Conservation (phyloP, 2,113 vertebrate species). For the Solenodon paradoxus region DNA sequence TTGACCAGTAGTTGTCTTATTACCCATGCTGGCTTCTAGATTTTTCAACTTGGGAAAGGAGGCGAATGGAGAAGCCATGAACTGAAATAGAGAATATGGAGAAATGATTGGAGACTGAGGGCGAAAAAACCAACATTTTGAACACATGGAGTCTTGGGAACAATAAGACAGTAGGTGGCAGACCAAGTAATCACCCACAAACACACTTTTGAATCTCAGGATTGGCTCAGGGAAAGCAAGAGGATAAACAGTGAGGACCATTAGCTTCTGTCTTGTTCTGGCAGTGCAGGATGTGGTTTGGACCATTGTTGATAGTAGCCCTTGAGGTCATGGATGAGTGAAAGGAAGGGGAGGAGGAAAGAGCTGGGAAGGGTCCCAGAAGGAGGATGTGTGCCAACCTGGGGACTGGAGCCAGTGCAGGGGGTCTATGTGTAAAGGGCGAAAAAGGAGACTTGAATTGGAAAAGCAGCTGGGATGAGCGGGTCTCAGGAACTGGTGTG, state of each 20-base stretch:
- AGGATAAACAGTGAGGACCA: neutral
- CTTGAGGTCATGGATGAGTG: neutral
- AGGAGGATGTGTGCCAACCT: too few species aligned
- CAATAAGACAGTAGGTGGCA: neutral
- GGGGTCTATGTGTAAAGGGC: too few species aligned
- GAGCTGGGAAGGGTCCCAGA: too few species aligned
- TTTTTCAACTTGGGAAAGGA: neutral
- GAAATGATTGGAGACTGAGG: neutral
- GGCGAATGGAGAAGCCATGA: too few species aligned
- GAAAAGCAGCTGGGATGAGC: neutral
- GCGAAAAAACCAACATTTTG: neutral
- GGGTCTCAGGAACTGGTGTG: neutral
- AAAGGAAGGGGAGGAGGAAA: too few species aligned
- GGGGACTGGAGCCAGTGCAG: too few species aligned
- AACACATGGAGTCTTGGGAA: neutral
- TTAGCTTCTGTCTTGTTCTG: neutral
- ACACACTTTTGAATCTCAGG: neutral
- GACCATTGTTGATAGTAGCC: neutral
- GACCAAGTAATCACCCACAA: too few species aligned
- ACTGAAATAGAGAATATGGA: neutral
- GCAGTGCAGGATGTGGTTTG: neutral
- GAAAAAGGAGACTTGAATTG: too few species aligned
- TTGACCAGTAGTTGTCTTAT: neutral
- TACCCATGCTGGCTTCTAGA: neutral
- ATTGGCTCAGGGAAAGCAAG: neutral